Base-by-base conservation (phyloP, 2,888 invertebrate genomes). In the Nezara viridula region DNA sequence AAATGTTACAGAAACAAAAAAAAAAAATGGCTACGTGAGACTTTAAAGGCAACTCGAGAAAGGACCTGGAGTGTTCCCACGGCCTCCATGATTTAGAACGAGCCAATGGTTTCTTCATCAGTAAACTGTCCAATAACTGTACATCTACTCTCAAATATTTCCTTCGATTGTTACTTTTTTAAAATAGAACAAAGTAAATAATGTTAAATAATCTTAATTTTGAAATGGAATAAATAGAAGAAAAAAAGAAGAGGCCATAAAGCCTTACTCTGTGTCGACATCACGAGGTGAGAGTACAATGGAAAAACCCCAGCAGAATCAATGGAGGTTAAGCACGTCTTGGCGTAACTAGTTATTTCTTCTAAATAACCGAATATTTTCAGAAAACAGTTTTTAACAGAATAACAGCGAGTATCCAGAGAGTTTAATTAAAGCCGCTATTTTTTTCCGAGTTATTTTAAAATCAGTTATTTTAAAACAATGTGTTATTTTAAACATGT, bases 241-340 rank as follows among this genome's bases (percentile, higher is more conserved):
- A 21, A 73, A 37, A 16, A 37, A 19, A 19, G 66, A 73, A 73
- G 12, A 19, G 16, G 14, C 1, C 37, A 19, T 73, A 6, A 60
- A 37, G 24, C 19, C 19, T 9, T 32, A n/a, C n/a, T 16, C 7
- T 21, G 27, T 73, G 66, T 73, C 66, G 66, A 73, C 37, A 73
- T 37, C 21, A 21, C 66, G 66, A 73, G 37, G 66, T 73, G 66
- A 73, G 66, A 73, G 66, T 73, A 37, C 66, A 73, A 73, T 73
- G 66, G 66, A 73, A 73, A 73, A 73, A 7, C 37, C 66, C 66
- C 66, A 73, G 66, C 7, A 37, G 37, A 21, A 37, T 73, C 32
- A 21, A 37, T 73, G 60, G 60, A 27, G 60, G 60, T 73, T 73
- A 21, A 73, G 32, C 24, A 66, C 32, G 37, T 60, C 66, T 73